phyloP scores from a whole-genome alignment of 2,113 vertebrate species.

The Nicator chloris region DNA sequence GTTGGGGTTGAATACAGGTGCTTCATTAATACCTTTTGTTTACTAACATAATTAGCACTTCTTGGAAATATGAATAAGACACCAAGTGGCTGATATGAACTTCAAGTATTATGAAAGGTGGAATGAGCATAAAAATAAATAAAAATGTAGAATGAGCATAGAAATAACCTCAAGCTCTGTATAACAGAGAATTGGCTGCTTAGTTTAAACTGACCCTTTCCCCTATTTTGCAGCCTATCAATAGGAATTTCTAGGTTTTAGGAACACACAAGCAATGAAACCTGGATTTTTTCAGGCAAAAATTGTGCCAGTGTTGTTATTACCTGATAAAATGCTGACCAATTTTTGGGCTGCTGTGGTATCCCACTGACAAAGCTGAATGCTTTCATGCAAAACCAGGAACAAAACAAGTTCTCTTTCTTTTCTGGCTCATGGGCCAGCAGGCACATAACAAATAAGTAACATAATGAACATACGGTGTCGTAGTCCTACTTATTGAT shows the following conservation, averaged over 20 bases:
- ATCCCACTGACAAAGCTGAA: neutral
- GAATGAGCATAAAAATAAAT: neutral
- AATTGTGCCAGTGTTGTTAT: neutral
- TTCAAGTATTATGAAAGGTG: neutral
- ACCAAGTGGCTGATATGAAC: neutral
- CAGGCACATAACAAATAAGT: neutral
- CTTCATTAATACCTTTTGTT: neutral
- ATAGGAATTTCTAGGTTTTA: neutral
- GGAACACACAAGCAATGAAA: neutral
- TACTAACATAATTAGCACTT: neutral
- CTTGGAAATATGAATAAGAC: neutral
- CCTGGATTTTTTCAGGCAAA: neutral
- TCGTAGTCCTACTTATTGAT: conserved; percentile 58
- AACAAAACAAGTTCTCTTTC: neutral
- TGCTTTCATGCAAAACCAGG: neutral
- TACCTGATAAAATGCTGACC: neutral
- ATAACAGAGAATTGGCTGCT: neutral
- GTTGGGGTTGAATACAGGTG: neutral
- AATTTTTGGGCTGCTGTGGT: neutral
- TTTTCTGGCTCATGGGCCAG: neutral
- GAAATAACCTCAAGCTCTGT: neutral
- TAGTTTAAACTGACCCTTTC: neutral
- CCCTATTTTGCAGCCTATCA: neutral
- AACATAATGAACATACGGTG: neutral
- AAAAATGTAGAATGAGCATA: neutral